phyloP scores from a whole-genome alignment of 1,140 invertebrate genomes.

The Aphis craccivora region DNA sequence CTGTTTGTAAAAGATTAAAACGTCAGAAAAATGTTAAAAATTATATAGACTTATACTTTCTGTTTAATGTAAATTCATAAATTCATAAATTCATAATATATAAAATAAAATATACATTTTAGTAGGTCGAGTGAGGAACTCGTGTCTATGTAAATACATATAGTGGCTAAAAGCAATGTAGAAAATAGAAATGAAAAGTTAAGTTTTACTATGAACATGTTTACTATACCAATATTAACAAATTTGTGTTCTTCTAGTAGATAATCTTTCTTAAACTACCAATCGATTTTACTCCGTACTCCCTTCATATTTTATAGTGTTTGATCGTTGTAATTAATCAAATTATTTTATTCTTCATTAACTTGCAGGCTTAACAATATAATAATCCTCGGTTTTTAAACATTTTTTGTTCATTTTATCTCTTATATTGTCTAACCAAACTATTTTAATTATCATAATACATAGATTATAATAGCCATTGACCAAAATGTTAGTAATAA shows the following conservation, averaged over 20 bases:
- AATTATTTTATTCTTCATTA: constrained; percentile 2
- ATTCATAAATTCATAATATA: neutral
- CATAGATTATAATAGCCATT: neutral
- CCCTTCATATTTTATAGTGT: no score
- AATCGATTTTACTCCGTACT: neutral
- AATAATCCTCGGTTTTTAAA: neutral
- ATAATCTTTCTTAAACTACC: neutral
- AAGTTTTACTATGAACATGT: neutral
- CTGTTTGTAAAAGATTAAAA: neutral
- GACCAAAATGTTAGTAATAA: neutral
- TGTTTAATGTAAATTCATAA: neutral
- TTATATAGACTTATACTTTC: neutral
- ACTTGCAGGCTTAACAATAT: neutral
- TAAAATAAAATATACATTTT: neutral
- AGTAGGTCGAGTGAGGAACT: neutral
- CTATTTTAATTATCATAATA: neutral
- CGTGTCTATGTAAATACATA: neutral
- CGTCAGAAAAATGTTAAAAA: neutral
- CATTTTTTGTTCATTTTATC: neutral
- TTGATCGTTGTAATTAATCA: neutral
- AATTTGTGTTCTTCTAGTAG: neutral
- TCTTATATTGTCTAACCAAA: neutral
- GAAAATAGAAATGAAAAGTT: neutral
- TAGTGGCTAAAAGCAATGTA: neutral
- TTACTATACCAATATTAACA: neutral